phyloP scores from a whole-genome alignment of 2,113 vertebrate species.

The Fukomys damarensis region DNA sequence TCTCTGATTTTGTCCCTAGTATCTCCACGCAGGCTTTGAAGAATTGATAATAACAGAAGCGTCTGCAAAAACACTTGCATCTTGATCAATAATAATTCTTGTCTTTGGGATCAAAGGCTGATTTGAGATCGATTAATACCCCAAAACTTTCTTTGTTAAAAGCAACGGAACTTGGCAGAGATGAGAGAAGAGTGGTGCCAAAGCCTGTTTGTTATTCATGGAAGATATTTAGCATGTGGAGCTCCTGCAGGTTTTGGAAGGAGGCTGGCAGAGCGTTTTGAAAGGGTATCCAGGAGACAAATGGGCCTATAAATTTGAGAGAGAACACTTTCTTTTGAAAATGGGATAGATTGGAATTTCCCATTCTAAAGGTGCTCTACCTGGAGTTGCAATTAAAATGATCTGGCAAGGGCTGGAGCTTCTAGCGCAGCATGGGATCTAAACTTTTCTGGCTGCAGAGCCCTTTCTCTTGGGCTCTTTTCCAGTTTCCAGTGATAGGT shows the following conservation, averaged over 20 bases:
- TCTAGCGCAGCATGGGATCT: neutral
- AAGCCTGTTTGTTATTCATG: constrained; percentile 68
- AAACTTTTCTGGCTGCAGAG: constrained; percentile 41
- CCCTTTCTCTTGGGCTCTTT: constrained; percentile 9
- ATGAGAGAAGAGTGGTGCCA: neutral
- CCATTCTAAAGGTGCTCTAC: constrained; percentile 36
- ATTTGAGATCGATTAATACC: constrained; percentile 57
- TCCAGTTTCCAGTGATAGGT: constrained; percentile 50
- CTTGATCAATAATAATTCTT: constrained; percentile 36
- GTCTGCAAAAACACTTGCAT: neutral
- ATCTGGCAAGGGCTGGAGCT: constrained; percentile 22
- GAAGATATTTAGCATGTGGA: constrained; percentile 47
- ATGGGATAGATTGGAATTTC: constrained; percentile 66
- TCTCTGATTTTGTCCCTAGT: constrained; percentile 38
- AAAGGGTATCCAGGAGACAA: constrained; percentile 72
- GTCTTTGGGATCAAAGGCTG: constrained; percentile 50
- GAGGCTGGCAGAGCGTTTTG: constrained; percentile 65
- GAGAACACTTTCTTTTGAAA: constrained; percentile 63
- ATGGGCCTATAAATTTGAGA: constrained; percentile 62
- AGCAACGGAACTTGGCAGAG: neutral
- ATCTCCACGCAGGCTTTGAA: constrained; percentile 48
- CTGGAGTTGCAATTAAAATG: constrained; percentile 66
- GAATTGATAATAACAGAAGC: constrained; percentile 48
- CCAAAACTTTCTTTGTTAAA: constrained; percentile 13
- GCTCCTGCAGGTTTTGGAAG: constrained; percentile 56